phyloP scores from a whole-genome alignment of 2,113 vertebrate genomes.

The Ariopsis seemanni region DNA sequence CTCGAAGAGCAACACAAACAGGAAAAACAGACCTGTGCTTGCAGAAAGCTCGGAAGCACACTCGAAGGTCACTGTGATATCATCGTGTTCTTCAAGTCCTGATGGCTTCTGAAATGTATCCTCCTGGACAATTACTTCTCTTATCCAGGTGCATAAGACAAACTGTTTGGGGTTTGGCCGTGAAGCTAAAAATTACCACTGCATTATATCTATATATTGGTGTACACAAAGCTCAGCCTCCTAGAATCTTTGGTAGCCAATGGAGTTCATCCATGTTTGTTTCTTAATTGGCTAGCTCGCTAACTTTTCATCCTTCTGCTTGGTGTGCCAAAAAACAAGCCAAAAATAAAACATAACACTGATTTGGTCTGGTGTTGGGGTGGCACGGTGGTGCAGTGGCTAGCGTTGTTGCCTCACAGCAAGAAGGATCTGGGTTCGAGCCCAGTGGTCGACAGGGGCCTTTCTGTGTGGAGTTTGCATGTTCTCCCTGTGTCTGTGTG shows the following conservation, averaged over 20 bases:
- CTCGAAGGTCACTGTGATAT: slow-evolving; percentile 30
- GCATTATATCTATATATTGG: not conserved
- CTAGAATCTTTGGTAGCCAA: not conserved
- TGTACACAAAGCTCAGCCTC: not conserved
- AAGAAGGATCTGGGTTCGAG: too few relatives aligned
- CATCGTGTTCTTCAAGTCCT: slow-evolving; percentile 30
- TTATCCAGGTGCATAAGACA: not conserved
- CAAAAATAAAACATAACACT: too few relatives aligned
- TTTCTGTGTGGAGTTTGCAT: too few relatives aligned
- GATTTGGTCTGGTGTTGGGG: not conserved
- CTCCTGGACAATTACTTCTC: not conserved
- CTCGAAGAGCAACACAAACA: not conserved
- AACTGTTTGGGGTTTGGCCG: not conserved
- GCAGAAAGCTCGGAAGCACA: not conserved
- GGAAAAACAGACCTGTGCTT: slow-evolving; percentile 29
- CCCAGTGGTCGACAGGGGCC: too few relatives aligned
- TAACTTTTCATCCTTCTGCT: not conserved
- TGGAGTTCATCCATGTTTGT: not conserved
- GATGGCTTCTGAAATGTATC: not conserved
- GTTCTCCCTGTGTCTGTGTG: too few relatives aligned
- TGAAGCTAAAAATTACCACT: not conserved
- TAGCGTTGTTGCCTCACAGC: too few relatives aligned
- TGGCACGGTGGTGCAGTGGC: too few relatives aligned
- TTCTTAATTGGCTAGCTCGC: not conserved
- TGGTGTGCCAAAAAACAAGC: not conserved